Evolutionary conservation across 2,797 vertebrate species (phyloP).

Genomic region (Chloroceryle amazona): DNA sequence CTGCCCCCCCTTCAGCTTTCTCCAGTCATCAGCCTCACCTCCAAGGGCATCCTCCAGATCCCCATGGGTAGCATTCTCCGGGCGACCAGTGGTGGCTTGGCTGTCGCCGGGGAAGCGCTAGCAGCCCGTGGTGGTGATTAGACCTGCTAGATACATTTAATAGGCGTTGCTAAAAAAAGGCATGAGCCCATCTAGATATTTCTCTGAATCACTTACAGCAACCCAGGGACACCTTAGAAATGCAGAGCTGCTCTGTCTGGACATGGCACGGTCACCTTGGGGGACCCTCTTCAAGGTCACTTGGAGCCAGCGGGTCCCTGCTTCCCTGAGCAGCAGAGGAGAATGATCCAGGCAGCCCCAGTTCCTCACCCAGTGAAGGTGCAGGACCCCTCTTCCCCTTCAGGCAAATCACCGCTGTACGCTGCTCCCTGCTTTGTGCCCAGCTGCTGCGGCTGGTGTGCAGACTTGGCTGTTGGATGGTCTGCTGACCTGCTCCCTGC

Average conservation of each 20-base stretch:
- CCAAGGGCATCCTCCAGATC: not conserved
- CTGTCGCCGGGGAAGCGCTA: not conserved
- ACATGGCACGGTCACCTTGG: accelerated
- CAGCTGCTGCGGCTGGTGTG: not conserved
- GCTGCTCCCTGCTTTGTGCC: not conserved
- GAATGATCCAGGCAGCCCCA: not conserved
- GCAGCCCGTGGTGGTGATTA: not conserved
- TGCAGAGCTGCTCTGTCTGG: not conserved
- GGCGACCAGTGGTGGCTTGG: not conserved
- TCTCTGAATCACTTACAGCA: not conserved
- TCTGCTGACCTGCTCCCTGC: not conserved
- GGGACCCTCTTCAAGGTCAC: not conserved
- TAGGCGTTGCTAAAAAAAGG: not conserved
- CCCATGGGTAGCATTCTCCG: not conserved
- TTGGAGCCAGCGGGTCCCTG: not conserved
- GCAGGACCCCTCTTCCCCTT: not conserved
- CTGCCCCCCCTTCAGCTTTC: not conserved
- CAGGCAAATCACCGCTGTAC: not conserved
- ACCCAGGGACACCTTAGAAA: not conserved
- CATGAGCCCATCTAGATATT: not conserved
- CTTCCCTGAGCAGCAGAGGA: accelerated
- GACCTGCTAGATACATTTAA: not conserved
- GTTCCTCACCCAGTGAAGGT: not conserved
- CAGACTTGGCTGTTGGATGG: accelerated
- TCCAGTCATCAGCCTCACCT: not conserved